Conservation (phyloP, 2,888 invertebrate species). For the Andricus quercusramuli region DNA sequence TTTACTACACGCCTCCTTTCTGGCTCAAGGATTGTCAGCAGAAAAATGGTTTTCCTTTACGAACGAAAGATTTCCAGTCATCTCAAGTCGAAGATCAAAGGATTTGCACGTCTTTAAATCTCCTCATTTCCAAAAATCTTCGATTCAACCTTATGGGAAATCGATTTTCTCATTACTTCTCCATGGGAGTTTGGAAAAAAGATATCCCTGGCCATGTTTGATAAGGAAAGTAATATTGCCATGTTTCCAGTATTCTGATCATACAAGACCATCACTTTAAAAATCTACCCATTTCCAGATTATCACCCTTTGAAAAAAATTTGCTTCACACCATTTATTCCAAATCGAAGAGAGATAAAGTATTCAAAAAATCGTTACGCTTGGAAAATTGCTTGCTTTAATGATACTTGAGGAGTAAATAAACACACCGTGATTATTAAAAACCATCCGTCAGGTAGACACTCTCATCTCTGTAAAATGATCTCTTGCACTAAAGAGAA, state of each 20-base stretch:
- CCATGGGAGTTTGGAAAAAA: neutral
- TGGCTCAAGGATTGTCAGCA: slow-evolving; percentile 40
- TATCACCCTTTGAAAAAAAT: neutral
- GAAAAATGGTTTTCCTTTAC: slow-evolving; percentile 36
- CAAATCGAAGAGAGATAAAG: neutral
- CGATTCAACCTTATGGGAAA: slow-evolving; percentile 11
- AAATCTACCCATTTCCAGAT: neutral
- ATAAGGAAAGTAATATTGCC: slow-evolving; percentile 1
- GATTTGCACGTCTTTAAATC: slow-evolving; percentile 37
- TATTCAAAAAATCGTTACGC: neutral
- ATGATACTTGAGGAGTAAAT: no score
- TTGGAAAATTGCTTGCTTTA: no score
- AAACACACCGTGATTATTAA: no score
- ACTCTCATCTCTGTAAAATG: no score
- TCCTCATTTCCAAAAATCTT: slow-evolving; percentile 27
- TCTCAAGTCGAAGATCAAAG: slow-evolving; percentile 40
- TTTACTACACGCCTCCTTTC: slow-evolving; percentile 31
- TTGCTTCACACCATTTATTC: neutral
- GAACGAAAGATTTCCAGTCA: slow-evolving; percentile 35
- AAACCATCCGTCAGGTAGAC: no score
- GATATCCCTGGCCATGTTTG: neutral
- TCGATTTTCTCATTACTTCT: slow-evolving; percentile 23
- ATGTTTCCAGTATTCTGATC: neutral
- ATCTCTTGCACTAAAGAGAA: no score
- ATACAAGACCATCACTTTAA: neutral